These are phyloP conservation scores for Saimiri boliviensis DNA, from an alignment of 2,113 vertebrate species.

Conservation along the genomic window DNA sequence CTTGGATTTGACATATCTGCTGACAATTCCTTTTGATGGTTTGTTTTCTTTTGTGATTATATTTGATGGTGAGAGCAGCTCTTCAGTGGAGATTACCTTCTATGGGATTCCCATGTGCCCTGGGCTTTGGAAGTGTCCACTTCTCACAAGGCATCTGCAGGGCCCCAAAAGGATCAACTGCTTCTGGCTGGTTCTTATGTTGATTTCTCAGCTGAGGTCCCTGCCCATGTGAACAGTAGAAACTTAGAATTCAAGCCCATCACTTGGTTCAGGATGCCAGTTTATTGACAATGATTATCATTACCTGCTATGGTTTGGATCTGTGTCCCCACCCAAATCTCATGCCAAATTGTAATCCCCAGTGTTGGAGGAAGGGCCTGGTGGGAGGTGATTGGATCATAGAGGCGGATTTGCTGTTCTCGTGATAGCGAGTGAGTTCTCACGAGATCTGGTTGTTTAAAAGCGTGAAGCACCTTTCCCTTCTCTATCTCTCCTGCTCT, in stretches of 20 bases:
- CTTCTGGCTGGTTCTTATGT: background rate
- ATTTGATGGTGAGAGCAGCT: background rate
- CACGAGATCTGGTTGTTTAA: too few species aligned
- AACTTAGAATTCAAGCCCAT: background rate
- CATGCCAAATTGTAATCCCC: too few species aligned
- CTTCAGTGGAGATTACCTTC: background rate
- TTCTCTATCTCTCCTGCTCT: too few species aligned
- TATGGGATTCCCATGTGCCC: background rate
- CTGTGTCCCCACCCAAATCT: too few species aligned
- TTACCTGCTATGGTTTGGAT: too few species aligned
- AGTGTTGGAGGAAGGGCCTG: too few species aligned
- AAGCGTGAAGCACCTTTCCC: too few species aligned
- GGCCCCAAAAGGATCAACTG: background rate
- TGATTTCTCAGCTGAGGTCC: background rate
- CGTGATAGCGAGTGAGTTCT: too few species aligned
- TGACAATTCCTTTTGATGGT: background rate
- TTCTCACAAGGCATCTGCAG: background rate
- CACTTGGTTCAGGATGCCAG: background rate
- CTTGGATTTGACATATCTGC: background rate
- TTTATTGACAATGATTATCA: background rate
- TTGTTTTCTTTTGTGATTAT: background rate
- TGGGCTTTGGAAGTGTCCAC: background rate
- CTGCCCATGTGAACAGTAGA: background rate
- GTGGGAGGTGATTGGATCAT: too few species aligned
- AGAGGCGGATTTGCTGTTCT: too few species aligned